Base-by-base conservation (phyloP, 2,888 invertebrate species). In the Parapristionchus giblindavisi region DNA sequence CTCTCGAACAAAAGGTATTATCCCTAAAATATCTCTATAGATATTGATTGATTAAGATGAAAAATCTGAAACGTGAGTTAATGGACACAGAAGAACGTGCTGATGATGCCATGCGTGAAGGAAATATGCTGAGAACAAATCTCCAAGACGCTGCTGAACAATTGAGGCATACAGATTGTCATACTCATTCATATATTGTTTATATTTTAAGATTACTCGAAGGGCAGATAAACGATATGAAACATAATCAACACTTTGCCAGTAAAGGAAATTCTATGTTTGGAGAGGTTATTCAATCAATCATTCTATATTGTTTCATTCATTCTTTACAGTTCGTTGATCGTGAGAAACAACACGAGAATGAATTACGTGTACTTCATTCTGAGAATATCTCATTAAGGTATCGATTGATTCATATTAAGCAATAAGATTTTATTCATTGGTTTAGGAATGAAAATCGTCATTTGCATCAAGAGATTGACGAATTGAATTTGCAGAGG, bases 251-350 rank as follows among this genome's bases (percentile, higher is more conserved):
- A 34, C 68, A 68, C 68, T 68, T 68, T 29, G 68, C 68, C 1
- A 68, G 68, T 36, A 51, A 52, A 24, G 68, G 68, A 32, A 68
- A 68, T 24, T 68, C 68, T 6, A 68, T 68, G 68, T 68, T 52
- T 36, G 32, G 51, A 11, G 68, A 68, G 68, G 68, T 48, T 68
- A 32, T 2, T 1, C 48, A 21, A 27, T 4, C 21, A 14, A 4
- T 17, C 17, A 6, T 48, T 14, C 11, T 43, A 43, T 29, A 27
- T 40, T 24, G n/a, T 17, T 54, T 54, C 14, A 63, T 63, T 36
- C 36, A 6, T 29, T 6, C 27, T 36, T 34, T 61, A 11, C 24
- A 68, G 68, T 68, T 68, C 24, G 68, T 68, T 14, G 68, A 68
- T 24, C 51, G 52, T 6, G 51, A 52, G 32, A 52, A 52, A 36